phyloP scores from a whole-genome alignment of 2,888 invertebrate genomes.

The Cacoxenus indagator region DNA sequence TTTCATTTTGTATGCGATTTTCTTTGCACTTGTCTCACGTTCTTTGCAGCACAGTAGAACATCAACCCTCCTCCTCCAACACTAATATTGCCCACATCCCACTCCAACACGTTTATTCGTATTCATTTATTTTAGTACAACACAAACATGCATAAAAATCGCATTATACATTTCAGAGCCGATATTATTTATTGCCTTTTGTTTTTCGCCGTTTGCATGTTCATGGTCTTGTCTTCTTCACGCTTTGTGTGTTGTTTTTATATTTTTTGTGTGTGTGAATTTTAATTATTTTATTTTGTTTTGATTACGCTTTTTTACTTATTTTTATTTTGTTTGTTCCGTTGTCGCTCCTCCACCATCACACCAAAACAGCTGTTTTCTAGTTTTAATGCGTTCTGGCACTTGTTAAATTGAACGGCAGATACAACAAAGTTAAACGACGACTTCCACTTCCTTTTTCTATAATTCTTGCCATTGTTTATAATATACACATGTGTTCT shows the following conservation, averaged over 20 bases:
- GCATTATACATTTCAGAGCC: background rate
- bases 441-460: background rate
- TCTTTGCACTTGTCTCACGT: background rate
- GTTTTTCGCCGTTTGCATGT: background rate
- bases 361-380: background rate
- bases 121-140: background rate
- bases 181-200: background rate
- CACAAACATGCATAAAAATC: background rate
- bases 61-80: too few species aligned
- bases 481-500: too few species aligned
- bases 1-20: background rate
- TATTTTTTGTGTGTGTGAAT: slow-evolving; percentile 38
- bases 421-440: background rate
- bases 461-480: background rate
- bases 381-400: background rate
- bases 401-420: too few species aligned
- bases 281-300: slow-evolving; percentile 47
- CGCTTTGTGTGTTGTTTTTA: slow-evolving; percentile 5
- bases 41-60: too few species aligned
- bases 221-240: background rate
- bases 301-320: slow-evolving; percentile 42
- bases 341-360: background rate
- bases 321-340: slow-evolving; percentile 3
- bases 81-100: background rate
- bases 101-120: background rate